Conservation (phyloP, 2,797 vertebrate species). For the Pseudocheirus occidentalis region DNA sequence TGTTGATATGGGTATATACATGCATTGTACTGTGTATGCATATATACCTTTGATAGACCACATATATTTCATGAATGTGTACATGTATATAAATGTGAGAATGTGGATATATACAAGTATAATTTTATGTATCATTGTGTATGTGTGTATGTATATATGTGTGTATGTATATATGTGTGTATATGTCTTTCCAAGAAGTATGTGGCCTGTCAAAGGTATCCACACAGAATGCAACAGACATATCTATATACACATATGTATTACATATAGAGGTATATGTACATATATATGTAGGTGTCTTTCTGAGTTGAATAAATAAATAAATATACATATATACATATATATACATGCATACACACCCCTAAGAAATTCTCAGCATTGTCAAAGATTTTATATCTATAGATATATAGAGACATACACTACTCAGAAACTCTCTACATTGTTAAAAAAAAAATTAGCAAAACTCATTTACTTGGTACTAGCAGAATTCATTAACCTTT, state of each 20-base stretch:
- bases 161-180: too few species aligned
- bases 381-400: not conserved
- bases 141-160: not conserved
- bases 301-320: not conserved
- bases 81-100: not conserved
- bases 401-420: not conserved
- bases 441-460: constrained; percentile 64
- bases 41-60: not conserved
- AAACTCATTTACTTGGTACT: constrained; percentile 76
- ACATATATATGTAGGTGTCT: not conserved
- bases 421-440: constrained; percentile 60
- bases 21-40: not conserved
- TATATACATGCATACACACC: too few species aligned
- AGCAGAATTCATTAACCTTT: constrained; percentile 80
- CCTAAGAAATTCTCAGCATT: not conserved
- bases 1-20: not conserved
- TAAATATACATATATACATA: too few species aligned
- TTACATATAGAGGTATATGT: not conserved
- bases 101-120: not conserved
- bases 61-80: not conserved
- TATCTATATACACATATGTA: not conserved
- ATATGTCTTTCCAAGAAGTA: not conserved
- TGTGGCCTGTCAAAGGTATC: not conserved
- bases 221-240: too few species aligned
- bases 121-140: not conserved